phyloP scores from a whole-genome alignment of 2,888 invertebrate species.

The Spatulosminthurus flaviceps region DNA sequence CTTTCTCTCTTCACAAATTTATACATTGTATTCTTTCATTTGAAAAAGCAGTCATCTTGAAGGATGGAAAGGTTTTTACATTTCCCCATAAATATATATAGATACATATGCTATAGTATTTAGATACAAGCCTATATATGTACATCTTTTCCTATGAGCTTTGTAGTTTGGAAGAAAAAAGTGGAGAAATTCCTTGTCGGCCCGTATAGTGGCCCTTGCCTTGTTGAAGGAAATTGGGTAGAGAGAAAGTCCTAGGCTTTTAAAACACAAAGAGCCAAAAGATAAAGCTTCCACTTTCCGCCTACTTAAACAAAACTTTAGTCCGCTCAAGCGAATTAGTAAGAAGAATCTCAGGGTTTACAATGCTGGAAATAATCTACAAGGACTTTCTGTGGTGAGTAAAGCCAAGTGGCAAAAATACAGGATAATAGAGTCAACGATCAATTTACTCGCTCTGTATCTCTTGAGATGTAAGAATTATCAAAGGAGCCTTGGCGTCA shows the following conservation, averaged over 20 bases:
- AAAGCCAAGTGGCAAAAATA: conserved; percentile 44
- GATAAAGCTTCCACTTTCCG: conserved; percentile 12
- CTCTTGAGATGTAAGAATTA: background rate
- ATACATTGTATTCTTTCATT: too few species aligned
- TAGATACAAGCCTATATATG: too few species aligned
- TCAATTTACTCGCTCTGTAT: background rate
- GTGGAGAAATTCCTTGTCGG: too few species aligned
- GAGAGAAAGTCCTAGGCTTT: background rate
- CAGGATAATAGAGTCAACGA: conserved; percentile 37
- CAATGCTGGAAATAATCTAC: conserved; percentile 37
- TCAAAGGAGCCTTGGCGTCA: background rate
- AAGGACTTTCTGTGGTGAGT: conserved; percentile 40
- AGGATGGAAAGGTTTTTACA: too few species aligned
- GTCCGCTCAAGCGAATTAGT: conserved; percentile 31
- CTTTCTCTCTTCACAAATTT: too few species aligned
- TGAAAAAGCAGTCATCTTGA: too few species aligned
- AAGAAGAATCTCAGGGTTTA: conserved; percentile 6
- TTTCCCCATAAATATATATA: too few species aligned
- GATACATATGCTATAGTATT: too few species aligned
- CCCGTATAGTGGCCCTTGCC: too few species aligned
- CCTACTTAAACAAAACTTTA: conserved; percentile 40
- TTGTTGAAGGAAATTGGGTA: background rate
- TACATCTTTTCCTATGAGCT: too few species aligned
- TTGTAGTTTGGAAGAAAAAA: too few species aligned
- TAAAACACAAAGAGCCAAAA: background rate